Conservation (phyloP, 2,888 invertebrate genomes). For the Eumerus sabulonum region DNA sequence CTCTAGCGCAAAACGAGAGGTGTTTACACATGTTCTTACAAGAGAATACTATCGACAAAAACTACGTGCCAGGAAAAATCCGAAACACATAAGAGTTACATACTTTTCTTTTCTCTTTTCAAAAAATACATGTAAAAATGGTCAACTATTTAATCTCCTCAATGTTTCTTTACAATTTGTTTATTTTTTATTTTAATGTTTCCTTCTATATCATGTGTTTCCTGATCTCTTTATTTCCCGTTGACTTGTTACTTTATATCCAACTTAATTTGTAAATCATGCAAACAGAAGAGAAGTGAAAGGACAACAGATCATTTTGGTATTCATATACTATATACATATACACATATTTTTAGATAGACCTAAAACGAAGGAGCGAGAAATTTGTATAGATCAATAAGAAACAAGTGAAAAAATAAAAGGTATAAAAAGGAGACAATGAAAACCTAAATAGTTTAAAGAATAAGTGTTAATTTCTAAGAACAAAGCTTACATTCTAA, state of each 20-base stretch:
- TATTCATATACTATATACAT: slow-evolving; percentile 29
- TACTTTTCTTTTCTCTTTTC: slow-evolving; percentile 10
- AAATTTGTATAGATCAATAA: slow-evolving; percentile 63
- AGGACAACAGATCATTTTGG: slow-evolving; percentile 32
- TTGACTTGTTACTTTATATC: slow-evolving; percentile 22
- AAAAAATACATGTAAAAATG: slow-evolving; percentile 26
- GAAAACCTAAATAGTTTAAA: slow-evolving; percentile 58
- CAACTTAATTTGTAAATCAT: slow-evolving; percentile 11
- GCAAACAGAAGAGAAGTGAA: slow-evolving; percentile 22
- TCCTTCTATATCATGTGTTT: slow-evolving; percentile 31
- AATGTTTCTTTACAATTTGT: slow-evolving; percentile 10
- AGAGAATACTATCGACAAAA: slow-evolving; percentile 98
- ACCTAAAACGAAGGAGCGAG: slow-evolving; percentile 49
- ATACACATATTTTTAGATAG: slow-evolving; percentile 56
- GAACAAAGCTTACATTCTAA: slow-evolving; percentile 49
- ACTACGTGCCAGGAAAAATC: slow-evolving; percentile 99
- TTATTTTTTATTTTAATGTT: slow-evolving; percentile 21
- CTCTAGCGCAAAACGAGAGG: slow-evolving; percentile 98
- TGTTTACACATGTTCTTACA: slow-evolving; percentile 99
- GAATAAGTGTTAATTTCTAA: slow-evolving; percentile 62
- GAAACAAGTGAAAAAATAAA: slow-evolving; percentile 35
- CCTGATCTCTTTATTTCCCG: slow-evolving; percentile 49
- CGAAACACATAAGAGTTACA: slow-evolving; percentile 91
- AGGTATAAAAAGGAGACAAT: slow-evolving; percentile 40
- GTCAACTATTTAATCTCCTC: slow-evolving; percentile 42